A percentile compares a stretch with the other conserved stretches of the same genome.
Evolutionary conservation across 2,113 vertebrate species (phyloP).

Genomic region (Lasiurus borealis): DNA sequence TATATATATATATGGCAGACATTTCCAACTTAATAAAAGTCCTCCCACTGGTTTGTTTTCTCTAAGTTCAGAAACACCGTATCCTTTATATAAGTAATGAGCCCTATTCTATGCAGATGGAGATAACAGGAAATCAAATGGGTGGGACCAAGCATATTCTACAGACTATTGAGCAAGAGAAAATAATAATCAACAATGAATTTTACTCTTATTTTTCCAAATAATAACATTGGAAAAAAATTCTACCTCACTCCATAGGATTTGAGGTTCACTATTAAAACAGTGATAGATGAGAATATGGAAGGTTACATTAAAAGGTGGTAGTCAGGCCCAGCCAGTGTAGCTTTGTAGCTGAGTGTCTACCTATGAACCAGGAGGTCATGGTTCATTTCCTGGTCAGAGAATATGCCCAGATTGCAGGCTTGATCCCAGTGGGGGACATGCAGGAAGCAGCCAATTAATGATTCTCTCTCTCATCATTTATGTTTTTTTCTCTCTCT

Average conservation of each 20-base stretch:
- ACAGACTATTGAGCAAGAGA: background rate
- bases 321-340: background rate
- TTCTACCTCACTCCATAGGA: background rate
- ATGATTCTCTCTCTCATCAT: no score
- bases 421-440: no score
- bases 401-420: no score
- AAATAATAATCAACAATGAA: background rate
- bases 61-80: background rate
- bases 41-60: background rate
- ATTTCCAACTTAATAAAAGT: background rate
- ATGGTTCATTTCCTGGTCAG: no score
- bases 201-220: background rate
- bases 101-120: background rate
- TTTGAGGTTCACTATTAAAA: background rate
- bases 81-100: background rate
- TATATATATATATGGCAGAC: background rate
- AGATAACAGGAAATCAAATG: background rate
- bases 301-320: background rate
- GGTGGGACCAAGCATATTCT: background rate
- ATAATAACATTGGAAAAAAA: background rate
- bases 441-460: no score
- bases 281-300: background rate
- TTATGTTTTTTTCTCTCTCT: no score
- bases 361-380: no score
- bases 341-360: no score